phyloP scores from a whole-genome alignment of 2,888 invertebrate species.

The Drosophila fungiperda region DNA sequence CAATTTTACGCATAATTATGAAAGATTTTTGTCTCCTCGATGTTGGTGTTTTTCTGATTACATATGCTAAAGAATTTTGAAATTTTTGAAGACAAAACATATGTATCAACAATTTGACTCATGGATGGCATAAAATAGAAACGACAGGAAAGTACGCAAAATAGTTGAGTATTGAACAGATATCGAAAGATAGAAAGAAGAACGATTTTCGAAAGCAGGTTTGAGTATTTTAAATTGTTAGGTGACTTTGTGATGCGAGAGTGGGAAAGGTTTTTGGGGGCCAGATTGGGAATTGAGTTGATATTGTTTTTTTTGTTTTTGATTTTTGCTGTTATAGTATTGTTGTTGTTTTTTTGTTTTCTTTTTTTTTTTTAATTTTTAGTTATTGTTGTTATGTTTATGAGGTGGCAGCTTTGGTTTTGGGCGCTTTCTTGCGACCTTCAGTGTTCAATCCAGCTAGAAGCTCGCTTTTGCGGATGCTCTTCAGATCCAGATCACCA shows the following conservation, averaged over 20 bases:
- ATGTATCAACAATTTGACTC: conserved; percentile 59
- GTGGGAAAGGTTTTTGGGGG: conserved; percentile 48
- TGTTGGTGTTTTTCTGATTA: conserved; percentile 59
- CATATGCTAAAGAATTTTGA: conserved; percentile 34
- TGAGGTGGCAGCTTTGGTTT: conserved; percentile 83
- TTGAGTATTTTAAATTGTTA: conserved; percentile 52
- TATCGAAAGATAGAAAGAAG: conserved; percentile 30
- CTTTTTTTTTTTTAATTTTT: conserved; percentile 11
- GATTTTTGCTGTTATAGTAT: conserved; percentile 53
- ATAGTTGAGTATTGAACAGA: conserved; percentile 33
- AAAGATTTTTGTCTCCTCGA: conserved; percentile 72
- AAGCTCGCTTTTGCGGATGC: conserved; percentile 97
- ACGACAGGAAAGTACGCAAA: conserved; percentile 26
- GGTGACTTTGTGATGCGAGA: conserved; percentile 59
- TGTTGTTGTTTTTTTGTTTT: conserved; percentile 35
- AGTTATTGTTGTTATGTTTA: conserved; percentile 71
- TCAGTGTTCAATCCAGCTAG: conserved; percentile 89
- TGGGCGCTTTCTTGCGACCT: conserved; percentile 86
- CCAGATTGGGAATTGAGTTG: conserved; percentile 55
- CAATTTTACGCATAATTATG: conserved; percentile 69
- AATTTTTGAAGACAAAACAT: conserved; percentile 50
- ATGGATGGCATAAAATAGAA: conserved; percentile 26
- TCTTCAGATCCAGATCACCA: conserved; percentile 97
- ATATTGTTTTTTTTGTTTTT: conserved; percentile 58
- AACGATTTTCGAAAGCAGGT: conserved; percentile 51